A percentile compares a stretch with the other conserved stretches of the same genome.
phyloP scores from a whole-genome alignment of 1,140 invertebrate species.

The Drosophila oshimai region DNA sequence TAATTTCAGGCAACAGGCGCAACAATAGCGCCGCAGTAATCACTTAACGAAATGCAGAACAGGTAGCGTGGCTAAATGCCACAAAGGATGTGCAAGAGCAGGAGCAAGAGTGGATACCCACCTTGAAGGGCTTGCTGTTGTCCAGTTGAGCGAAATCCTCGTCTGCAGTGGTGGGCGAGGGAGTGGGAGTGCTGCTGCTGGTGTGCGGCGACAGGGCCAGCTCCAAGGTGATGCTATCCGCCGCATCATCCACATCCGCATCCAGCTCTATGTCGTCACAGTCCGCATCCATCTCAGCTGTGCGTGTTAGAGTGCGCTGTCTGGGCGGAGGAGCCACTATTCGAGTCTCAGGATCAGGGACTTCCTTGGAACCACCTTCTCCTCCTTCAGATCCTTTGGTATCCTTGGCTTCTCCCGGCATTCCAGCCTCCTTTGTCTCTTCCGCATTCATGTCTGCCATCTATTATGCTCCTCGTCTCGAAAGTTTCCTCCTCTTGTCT shows the following conservation, averaged over 20 bases:
- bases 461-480: conserved; percentile 12
- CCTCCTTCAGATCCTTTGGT: neutral
- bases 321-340: conserved; percentile 29
- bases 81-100: neutral
- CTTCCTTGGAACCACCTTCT: neutral
- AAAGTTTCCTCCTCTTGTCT: conserved; percentile 19
- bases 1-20: conserved; percentile 3
- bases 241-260: conserved; percentile 58
- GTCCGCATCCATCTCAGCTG: conserved; percentile 64
- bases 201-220: conserved; percentile 57
- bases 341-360: neutral
- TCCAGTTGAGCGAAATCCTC: conserved; percentile 62
- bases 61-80: conserved; percentile 1
- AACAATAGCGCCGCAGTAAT: conserved; percentile 43
- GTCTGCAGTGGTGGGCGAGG: conserved; percentile 56
- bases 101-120: conserved; percentile 20
- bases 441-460: conserved; percentile 59
- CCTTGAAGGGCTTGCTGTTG: conserved; percentile 74
- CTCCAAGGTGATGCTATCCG: conserved; percentile 67
- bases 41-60: conserved; percentile 55
- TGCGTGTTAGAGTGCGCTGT: conserved; percentile 61
- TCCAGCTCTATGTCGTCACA: conserved; percentile 50
- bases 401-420: neutral
- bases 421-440: conserved; percentile 28
- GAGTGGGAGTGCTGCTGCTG: conserved; percentile 52